These are phyloP conservation scores for Manis crassicaudata DNA, from an alignment of 2,797 vertebrate species.

Conservation along the genomic window DNA sequence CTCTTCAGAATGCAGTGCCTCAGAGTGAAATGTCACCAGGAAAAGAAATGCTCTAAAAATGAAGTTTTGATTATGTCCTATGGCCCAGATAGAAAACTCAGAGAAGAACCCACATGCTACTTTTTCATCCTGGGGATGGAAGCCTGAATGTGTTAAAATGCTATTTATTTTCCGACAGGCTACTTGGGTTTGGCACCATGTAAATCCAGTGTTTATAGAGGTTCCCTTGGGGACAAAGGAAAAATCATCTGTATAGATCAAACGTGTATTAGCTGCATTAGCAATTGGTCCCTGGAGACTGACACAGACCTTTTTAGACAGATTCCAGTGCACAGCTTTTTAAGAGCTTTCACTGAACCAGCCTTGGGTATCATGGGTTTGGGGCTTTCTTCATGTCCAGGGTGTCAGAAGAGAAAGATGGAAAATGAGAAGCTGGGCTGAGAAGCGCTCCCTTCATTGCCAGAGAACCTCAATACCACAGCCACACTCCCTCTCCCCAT, in stretches of 20 bases:
- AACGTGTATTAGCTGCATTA: conserved; percentile 73
- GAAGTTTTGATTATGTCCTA: conserved; percentile 74
- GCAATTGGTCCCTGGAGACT: conserved; percentile 70
- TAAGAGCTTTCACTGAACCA: conserved; percentile 53
- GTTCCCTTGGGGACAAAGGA: conserved; percentile 69
- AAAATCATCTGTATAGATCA: conserved; percentile 78
- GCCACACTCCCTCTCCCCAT: neutral
- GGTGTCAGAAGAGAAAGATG: conserved; percentile 42
- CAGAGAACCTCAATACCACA: neutral
- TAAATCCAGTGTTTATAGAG: conserved; percentile 73
- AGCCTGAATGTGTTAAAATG: conserved; percentile 67
- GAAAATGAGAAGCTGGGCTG: conserved; percentile 22
- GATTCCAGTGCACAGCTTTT: conserved; percentile 58
- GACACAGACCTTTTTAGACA: conserved; percentile 73
- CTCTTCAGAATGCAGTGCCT: conserved; percentile 14
- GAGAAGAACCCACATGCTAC: conserved; percentile 43
- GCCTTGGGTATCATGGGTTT: conserved; percentile 20
- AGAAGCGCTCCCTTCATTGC: neutral
- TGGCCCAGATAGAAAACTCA: conserved; percentile 48
- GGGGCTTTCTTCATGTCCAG: conserved; percentile 38
- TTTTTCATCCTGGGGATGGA: conserved; percentile 57
- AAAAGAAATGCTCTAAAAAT: conserved; percentile 72
- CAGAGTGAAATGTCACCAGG: conserved; percentile 54
- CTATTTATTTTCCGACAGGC: conserved; percentile 77
- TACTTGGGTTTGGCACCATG: conserved; percentile 64